Evolutionary conservation across 2,113 vertebrate species (phyloP).

Genomic region (Micronisus gabar): DNA sequence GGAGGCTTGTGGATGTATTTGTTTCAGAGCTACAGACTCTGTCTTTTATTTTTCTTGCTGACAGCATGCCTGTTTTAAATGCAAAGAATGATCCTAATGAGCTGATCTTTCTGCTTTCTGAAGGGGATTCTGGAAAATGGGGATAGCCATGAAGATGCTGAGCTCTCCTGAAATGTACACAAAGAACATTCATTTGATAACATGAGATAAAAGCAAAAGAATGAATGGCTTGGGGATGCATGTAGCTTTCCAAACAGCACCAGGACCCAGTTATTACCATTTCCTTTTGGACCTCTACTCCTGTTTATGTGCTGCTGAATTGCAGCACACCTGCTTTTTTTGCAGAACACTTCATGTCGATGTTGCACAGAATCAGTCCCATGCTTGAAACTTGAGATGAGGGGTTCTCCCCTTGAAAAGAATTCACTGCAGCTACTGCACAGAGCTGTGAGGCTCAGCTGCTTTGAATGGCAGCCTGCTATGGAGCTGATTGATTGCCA

Average conservation of each 20-base stretch:
- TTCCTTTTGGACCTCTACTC: neutral
- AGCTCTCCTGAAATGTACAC: neutral
- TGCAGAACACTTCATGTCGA: accelerated
- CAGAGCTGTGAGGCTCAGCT: neutral
- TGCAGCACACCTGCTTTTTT: neutral
- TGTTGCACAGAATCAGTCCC: neutral
- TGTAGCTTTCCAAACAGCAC: neutral
- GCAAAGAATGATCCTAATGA: neutral
- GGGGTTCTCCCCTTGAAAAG: neutral
- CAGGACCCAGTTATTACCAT: neutral
- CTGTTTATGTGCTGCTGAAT: neutral
- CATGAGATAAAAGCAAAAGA: neutral
- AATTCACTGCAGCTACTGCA: neutral
- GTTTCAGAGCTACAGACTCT: neutral
- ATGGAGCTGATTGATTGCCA: neutral
- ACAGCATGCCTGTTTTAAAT: neutral
- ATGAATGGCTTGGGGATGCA: neutral
- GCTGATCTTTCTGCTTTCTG: neutral
- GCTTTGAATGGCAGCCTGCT: neutral
- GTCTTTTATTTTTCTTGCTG: neutral
- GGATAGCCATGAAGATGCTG: neutral
- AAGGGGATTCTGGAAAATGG: neutral
- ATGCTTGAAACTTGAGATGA: neutral
- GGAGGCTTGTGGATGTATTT: neutral
- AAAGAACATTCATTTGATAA: neutral